phyloP scores from a whole-genome alignment of 2,888 invertebrate genomes.

The Ormyrus thymus region DNA sequence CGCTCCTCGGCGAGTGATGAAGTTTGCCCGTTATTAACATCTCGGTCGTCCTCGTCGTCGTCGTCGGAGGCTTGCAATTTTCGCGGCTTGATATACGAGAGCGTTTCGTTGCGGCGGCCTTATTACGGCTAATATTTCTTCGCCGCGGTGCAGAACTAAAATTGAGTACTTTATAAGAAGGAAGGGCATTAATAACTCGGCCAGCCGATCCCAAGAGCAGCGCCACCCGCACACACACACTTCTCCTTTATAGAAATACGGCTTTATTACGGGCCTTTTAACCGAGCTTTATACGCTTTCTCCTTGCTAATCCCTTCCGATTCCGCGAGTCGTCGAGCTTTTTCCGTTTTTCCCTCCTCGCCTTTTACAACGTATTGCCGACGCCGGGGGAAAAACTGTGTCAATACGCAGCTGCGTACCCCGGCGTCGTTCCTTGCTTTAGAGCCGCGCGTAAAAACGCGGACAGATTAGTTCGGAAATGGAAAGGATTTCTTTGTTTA shows the following conservation, averaged over 20 bases:
- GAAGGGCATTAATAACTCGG: constrained; percentile 65
- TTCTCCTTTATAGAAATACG: constrained; percentile 27
- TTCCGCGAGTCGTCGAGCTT: not conserved
- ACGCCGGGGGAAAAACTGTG: too few relatives aligned
- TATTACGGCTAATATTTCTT: constrained; percentile 66
- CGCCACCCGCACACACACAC: constrained; percentile 56
- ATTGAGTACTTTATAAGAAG: constrained; percentile 69
- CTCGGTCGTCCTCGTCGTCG: constrained; percentile 54
- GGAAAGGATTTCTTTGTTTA: constrained; percentile 1
- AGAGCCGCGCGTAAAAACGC: not conserved
- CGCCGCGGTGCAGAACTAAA: constrained; percentile 63
- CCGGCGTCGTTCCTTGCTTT: too few relatives aligned
- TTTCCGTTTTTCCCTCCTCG: not conserved
- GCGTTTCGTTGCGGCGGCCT: constrained; percentile 58
- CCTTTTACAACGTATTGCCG: too few relatives aligned
- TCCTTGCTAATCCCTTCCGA: constrained; percentile 17
- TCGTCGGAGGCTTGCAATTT: constrained; percentile 60
- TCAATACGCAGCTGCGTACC: too few relatives aligned
- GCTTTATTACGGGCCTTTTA: constrained; percentile 35
- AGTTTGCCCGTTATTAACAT: constrained; percentile 65
- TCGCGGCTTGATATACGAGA: constrained; percentile 61
- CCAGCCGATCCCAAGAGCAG: constrained; percentile 55
- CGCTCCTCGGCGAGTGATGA: constrained; percentile 56
- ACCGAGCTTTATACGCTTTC: constrained; percentile 29
- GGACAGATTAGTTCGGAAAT: not conserved